Evolutionary conservation across 2,113 vertebrate species (phyloP), one percentile per base, ranked within the genome.

Genomic region (Camelus dromedarius): DNA sequence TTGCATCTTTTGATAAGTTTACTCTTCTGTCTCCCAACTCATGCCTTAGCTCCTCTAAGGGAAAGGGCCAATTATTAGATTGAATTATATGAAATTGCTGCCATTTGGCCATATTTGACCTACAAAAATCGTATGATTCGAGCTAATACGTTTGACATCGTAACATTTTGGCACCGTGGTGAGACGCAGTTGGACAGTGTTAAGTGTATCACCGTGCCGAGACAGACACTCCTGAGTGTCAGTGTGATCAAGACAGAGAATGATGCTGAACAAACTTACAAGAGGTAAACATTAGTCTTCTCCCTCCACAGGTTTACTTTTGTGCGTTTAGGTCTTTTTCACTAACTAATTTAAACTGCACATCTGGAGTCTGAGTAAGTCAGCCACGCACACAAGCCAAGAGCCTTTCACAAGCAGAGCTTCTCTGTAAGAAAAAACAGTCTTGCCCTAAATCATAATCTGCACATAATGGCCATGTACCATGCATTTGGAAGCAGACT

Each of bases 11-110:
- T 24, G 42, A 38, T 77, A 84, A 54, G 13, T 52, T 52, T 88
- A 38, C 8, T 94, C 32, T 76, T 95, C 70, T 20, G 28, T 75
- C 32, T 87, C 72, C 46, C 24, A 87, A 58, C 4, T 83, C 48
- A 26, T 6, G 1, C 72, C 66, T 91, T 88, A 81, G 15, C 30
- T 81, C 22, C 60, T 81, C 8, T 75, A 80, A 67, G 76, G 64
- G 50, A 85, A 96, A 96, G 95, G 69, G 22, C 13, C 10, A 38
- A 58, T 96, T 77, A 26, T 26, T 64, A 62, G 38, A 54, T 35
- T 30, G 7, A 95, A 62, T 52, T 35, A 50, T 30, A 54, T 11
- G 46, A 92, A 89, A 86, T 19, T 73, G 26, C n/a, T 82, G 35
- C 20, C 46, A 56, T 67, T 30, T 32, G 2, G 69, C 52, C 48